Percentiles rank a stretch among this genome's conserved stretches.
Evolutionary conservation across 2,797 vertebrate species (phyloP).

Genomic region (Perodicticus potto): DNA sequence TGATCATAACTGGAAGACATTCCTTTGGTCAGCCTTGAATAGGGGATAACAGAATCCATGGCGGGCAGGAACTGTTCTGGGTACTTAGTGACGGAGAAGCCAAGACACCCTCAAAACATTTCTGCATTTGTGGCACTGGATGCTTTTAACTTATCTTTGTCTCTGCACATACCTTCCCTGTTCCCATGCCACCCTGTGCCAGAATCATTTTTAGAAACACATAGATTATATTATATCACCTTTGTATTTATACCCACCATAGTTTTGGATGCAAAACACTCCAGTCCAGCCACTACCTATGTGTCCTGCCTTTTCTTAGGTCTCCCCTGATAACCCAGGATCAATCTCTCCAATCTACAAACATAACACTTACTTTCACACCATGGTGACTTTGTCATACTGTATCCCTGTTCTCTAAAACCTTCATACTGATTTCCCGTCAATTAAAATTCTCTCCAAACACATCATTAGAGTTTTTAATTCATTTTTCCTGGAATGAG

Average conservation of each 20-base stretch:
- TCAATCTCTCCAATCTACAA: background rate
- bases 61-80: background rate
- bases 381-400: background rate
- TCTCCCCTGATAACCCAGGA: fast-evolving
- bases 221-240: background rate
- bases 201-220: background rate
- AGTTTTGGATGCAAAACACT: background rate
- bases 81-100: background rate
- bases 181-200: fast-evolving
- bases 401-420: background rate
- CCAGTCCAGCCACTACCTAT: background rate
- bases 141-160: background rate
- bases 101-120: background rate
- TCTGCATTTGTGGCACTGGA: background rate
- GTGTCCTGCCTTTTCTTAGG: background rate
- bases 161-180: background rate
- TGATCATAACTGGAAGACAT: background rate
- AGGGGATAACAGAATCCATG: background rate
- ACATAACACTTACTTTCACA: background rate
- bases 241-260: background rate
- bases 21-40: background rate
- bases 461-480: background rate
- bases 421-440: background rate
- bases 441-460: background rate
- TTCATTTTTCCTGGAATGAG: background rate